Evolutionary conservation across 2,797 vertebrate species (phyloP).

Genomic region (Bradypodion ventrale): DNA sequence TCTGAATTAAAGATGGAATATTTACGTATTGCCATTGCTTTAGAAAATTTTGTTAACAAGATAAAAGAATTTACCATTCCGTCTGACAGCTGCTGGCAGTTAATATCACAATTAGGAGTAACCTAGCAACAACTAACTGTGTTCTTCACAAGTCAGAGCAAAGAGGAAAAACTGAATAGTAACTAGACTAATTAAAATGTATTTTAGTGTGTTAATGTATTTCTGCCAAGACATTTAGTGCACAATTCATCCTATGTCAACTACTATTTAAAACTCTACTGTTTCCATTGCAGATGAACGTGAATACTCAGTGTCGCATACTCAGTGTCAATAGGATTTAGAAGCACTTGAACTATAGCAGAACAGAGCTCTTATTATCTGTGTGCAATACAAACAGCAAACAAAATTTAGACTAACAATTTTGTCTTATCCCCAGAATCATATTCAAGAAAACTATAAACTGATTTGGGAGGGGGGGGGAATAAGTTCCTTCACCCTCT

Average conservation of each 20-base stretch:
- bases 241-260: not conserved
- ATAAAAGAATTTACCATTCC: constrained; percentile 66
- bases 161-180: constrained; percentile 52
- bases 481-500: not conserved
- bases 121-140: constrained; percentile 77
- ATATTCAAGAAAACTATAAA: not conserved
- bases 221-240: constrained; percentile 12
- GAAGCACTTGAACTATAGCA: not conserved
- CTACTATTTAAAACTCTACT: not conserved
- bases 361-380: no score
- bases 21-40: constrained; percentile 45
- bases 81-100: constrained; percentile 71
- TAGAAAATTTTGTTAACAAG: constrained; percentile 66
- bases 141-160: constrained; percentile 63
- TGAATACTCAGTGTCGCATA: not conserved
- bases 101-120: constrained; percentile 77
- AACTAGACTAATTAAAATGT: constrained; percentile 65
- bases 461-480: not conserved
- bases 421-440: not conserved
- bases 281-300: constrained; percentile 6
- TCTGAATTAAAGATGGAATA: constrained; percentile 43
- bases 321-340: not conserved
- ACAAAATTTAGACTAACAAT: not conserved
- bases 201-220: constrained; percentile 56
- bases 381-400: not conserved